phyloP scores from a whole-genome alignment of 2,113 vertebrate species.

The Porphyrio hochstetteri region DNA sequence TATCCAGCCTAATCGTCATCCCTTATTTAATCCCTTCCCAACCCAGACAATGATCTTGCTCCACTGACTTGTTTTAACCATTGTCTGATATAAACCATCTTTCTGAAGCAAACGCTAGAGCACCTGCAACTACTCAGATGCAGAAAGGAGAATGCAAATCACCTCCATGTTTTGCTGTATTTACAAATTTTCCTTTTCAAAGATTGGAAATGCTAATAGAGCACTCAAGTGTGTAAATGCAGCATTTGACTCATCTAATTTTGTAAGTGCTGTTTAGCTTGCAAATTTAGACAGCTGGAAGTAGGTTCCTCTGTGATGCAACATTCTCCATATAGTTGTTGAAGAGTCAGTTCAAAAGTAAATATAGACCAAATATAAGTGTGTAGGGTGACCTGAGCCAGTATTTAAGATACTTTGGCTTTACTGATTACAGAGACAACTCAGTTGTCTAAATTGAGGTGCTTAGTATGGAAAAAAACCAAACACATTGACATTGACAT shows the following conservation, averaged over 20 bases:
- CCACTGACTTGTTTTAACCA: background rate
- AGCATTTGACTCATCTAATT: background rate
- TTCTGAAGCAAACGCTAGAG: background rate
- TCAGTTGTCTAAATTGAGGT: background rate
- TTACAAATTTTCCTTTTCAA: background rate
- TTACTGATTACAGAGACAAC: background rate
- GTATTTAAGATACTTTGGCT: background rate
- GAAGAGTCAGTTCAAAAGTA: background rate
- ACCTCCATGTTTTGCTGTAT: accelerated
- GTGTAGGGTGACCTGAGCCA: background rate
- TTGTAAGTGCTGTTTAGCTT: background rate
- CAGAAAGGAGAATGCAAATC: background rate
- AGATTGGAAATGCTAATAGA: background rate
- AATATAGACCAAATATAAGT: background rate
- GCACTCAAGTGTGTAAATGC: background rate
- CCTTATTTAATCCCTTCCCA: background rate
- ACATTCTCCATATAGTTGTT: background rate
- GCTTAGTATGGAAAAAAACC: background rate
- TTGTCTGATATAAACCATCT: background rate
- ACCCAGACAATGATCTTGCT: background rate
- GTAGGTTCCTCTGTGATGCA: background rate
- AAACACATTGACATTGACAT: accelerated
- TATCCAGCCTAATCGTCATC: background rate
- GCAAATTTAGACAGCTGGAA: background rate
- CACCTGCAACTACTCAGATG: background rate